These are phyloP conservation scores for Andrena bicolor DNA, from an alignment of 2,888 invertebrate species.

Conservation along the genomic window DNA sequence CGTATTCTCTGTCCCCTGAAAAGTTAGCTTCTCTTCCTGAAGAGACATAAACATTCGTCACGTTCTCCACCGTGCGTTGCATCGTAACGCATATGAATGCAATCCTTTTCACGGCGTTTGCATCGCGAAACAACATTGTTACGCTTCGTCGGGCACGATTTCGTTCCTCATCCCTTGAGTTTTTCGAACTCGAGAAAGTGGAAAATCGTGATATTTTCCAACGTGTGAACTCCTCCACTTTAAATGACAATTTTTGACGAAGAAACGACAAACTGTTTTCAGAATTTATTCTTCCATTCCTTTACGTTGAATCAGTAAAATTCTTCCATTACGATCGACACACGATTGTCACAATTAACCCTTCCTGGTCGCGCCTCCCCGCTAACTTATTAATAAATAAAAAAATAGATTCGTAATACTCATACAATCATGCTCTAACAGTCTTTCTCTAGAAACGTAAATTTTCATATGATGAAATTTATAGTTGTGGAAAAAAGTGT, in stretches of 20 bases:
- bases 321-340: too few relatives aligned
- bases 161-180: neutral
- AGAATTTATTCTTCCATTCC: neutral
- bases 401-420: too few relatives aligned
- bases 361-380: too few relatives aligned
- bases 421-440: too few relatives aligned
- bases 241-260: neutral
- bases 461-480: too few relatives aligned
- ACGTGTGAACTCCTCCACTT: neutral
- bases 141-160: slow-evolving; percentile 31
- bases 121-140: slow-evolving; percentile 39
- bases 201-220: too few relatives aligned
- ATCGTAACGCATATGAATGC: slow-evolving; percentile 47
- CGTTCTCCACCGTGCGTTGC: slow-evolving; percentile 37
- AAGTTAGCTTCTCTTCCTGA: slow-evolving; percentile 17
- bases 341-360: too few relatives aligned
- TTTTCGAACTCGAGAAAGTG: neutral
- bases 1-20: slow-evolving; percentile 20
- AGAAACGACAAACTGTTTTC: neutral
- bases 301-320: neutral
- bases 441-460: too few relatives aligned
- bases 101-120: slow-evolving; percentile 43
- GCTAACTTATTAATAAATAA: too few relatives aligned
- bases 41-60: slow-evolving; percentile 43
- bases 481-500: too few relatives aligned